A percentile compares a stretch with the other conserved stretches of the same genome.
These are phyloP conservation scores for Rhorus exstirpatorius DNA, from an alignment of 2,888 invertebrate species.

Conservation along the genomic window DNA sequence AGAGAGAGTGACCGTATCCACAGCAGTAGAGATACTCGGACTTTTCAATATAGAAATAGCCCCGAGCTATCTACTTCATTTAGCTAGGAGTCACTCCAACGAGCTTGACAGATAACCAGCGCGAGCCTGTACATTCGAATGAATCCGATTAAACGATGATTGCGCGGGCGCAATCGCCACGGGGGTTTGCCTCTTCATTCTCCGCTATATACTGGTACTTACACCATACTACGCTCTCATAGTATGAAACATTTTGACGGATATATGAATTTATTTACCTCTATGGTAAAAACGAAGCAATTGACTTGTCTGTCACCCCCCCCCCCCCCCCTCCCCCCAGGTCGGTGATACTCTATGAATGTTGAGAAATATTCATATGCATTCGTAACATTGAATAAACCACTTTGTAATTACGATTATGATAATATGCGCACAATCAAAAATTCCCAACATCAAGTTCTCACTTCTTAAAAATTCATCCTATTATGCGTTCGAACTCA, in stretches of 20 bases:
- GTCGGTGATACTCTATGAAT: background rate
- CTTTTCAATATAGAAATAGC: constrained; percentile 68
- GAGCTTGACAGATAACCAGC: constrained; percentile 72
- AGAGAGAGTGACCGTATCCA: constrained; percentile 17
- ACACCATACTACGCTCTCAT: constrained; percentile 23
- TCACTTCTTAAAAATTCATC: background rate
- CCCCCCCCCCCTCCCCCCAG: too few species aligned
- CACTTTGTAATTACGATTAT: background rate
- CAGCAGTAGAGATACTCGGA: constrained; percentile 37
- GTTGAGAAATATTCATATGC: background rate
- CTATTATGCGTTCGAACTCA: background rate
- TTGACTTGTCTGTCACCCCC: background rate
- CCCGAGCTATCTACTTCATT: constrained; percentile 59
- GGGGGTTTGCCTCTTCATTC: constrained; percentile 58
- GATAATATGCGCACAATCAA: background rate
- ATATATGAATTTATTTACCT: constrained; percentile 41
- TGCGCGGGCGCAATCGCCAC: constrained; percentile 65
- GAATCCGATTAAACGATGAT: constrained; percentile 75
- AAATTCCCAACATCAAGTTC: background rate
- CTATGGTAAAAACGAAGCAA: background rate
- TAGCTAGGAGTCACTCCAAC: constrained; percentile 65
- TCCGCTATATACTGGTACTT: constrained; percentile 10
- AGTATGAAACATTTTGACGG: constrained; percentile 33
- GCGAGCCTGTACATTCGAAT: constrained; percentile 69
- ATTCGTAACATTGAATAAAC: background rate